These are phyloP conservation scores for Chlamydotis undulata DNA, from an alignment of 2,113 vertebrate species.

Conservation along the genomic window DNA sequence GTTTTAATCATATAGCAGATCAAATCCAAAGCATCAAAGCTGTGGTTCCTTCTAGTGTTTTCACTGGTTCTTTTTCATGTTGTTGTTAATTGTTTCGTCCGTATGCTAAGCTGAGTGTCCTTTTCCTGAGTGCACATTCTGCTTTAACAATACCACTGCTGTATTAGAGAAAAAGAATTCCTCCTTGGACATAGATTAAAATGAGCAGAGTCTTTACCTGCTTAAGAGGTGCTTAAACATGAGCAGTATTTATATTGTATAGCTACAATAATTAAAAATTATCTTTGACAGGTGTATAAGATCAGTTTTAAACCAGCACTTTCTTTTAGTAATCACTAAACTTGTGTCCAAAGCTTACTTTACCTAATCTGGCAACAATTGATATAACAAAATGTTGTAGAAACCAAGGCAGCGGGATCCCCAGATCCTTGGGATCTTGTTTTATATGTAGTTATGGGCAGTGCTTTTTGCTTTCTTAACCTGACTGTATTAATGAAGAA, in stretches of 20 bases:
- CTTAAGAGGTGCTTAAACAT: background rate
- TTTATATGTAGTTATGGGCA: background rate
- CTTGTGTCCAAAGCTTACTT: background rate
- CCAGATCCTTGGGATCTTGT: background rate
- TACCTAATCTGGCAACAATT: background rate
- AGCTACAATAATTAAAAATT: background rate
- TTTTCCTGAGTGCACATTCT: background rate
- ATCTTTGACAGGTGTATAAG: background rate
- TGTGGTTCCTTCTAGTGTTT: background rate
- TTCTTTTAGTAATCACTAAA: background rate
- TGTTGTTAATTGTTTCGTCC: background rate
- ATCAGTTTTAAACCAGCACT: background rate
- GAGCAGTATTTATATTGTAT: background rate
- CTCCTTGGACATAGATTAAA: background rate
- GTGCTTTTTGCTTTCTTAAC: background rate
- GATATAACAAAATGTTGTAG: background rate
- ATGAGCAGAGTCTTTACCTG: background rate
- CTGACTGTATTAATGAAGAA: background rate
- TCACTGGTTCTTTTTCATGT: background rate
- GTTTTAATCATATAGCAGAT: fast-evolving
- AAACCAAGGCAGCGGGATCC: background rate
- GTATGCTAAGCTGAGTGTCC: background rate
- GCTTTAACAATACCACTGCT: background rate
- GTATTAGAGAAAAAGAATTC: background rate
- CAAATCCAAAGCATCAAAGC: background rate